Percentiles rank a stretch among this genome's conserved stretches.
These are phyloP conservation scores for Baronia brevicornis DNA, from an alignment of 2,888 invertebrate species.

Conservation along the genomic window DNA sequence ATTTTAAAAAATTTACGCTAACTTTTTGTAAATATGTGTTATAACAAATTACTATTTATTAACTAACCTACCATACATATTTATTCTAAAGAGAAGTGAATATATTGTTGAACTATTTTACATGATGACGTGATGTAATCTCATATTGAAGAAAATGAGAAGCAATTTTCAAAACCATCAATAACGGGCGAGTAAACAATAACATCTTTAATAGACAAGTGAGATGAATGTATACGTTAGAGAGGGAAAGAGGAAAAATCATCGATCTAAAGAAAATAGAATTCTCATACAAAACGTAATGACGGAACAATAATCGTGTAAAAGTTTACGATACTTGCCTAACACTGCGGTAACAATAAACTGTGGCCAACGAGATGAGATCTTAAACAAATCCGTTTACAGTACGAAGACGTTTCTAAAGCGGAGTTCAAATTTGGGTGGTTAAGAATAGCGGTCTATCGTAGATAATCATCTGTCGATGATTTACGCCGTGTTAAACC, in stretches of 20 bases:
- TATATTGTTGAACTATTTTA: too few relatives aligned
- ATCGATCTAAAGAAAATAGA: constrained; percentile 68
- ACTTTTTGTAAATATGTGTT: too few relatives aligned
- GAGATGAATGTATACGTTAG: constrained; percentile 33
- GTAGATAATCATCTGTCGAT: constrained; percentile 70
- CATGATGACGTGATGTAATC: constrained; percentile 27
- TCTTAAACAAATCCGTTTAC: constrained; percentile 43
- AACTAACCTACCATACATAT: too few relatives aligned
- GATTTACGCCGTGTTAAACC: constrained; percentile 69
- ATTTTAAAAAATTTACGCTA: too few relatives aligned
- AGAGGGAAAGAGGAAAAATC: constrained; percentile 42
- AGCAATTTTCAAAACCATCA: constrained; percentile 51
- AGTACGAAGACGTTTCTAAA: constrained; percentile 28
- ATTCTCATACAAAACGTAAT: constrained; percentile 72
- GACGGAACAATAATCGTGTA: constrained; percentile 68
- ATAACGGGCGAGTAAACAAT: constrained; percentile 69
- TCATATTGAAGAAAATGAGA: constrained; percentile 46
- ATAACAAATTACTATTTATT: too few relatives aligned
- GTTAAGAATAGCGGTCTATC: constrained; percentile 56
- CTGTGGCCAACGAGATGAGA: constrained; percentile 37
- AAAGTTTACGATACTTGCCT: constrained; percentile 71
- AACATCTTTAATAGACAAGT: constrained; percentile 54
- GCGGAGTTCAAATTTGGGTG: constrained; percentile 36
- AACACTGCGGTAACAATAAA: constrained; percentile 62
- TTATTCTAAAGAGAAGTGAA: too few relatives aligned